Percentiles rank a stretch among this genome's conserved stretches.
These are phyloP conservation scores for Rallus crepitans DNA, from an alignment of 2,797 vertebrate species.

Conservation along the genomic window DNA sequence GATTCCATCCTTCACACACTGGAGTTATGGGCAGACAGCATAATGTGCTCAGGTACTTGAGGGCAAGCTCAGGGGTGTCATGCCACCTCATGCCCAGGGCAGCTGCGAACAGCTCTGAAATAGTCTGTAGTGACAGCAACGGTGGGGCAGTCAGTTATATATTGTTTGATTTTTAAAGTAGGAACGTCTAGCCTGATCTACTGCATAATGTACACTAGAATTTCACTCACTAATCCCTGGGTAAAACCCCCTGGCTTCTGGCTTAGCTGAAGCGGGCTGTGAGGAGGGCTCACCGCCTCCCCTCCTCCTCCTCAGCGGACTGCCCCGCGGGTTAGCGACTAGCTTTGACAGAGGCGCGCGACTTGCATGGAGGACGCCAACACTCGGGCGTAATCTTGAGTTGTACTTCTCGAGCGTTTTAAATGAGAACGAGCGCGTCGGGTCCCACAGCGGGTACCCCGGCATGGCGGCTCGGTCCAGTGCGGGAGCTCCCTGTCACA, in stretches of 20 bases:
- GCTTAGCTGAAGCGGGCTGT: not conserved
- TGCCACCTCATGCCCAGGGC: rapidly evolving
- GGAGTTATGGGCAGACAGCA: not conserved
- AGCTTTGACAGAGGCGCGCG: not conserved
- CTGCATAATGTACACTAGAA: not conserved
- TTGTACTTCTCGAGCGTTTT: not conserved
- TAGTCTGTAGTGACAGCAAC: not conserved
- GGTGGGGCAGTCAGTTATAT: not conserved
- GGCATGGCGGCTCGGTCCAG: not conserved
- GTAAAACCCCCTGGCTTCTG: not conserved
- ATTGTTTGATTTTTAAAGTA: not conserved
- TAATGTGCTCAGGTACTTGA: rapidly evolving
- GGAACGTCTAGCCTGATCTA: not conserved
- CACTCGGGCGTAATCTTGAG: not conserved
- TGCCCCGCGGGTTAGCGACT: not conserved
- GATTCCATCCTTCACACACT: not conserved
- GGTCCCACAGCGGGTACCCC: not conserved
- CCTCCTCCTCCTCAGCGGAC: not conserved
- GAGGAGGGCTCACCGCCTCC: not conserved
- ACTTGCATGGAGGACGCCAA: rapidly evolving
- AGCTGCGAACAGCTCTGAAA: not conserved
- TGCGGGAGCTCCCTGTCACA: not conserved
- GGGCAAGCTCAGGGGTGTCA: not conserved
- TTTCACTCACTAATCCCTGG: not conserved
- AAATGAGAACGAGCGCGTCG: not conserved